Conservation (phyloP, 2,113 vertebrate species). For the Rhynchomys soricoides region DNA sequence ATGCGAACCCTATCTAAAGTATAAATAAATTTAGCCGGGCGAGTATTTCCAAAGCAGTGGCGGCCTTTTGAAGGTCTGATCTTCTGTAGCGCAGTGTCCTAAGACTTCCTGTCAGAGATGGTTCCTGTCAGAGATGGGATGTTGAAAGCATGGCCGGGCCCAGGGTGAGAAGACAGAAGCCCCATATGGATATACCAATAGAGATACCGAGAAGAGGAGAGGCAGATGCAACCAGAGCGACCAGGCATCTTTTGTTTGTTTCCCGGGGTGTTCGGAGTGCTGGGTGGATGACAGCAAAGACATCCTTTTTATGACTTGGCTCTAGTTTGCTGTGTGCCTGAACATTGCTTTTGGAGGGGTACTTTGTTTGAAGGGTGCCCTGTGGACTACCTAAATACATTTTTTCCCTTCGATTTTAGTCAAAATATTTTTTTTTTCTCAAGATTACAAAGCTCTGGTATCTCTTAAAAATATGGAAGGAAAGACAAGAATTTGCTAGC, state of each 20-base stretch:
- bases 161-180: background rate
- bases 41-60: constrained; percentile 57
- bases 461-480: background rate
- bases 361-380: background rate
- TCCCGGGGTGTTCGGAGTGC: background rate
- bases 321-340: background rate
- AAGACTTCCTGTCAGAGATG: background rate
- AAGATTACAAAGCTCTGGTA: background rate
- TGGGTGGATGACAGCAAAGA: background rate
- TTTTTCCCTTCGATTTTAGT: background rate
- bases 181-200: background rate
- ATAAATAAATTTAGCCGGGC: constrained; percentile 46
- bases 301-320: background rate
- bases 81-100: background rate
- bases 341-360: background rate
- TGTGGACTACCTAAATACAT: background rate
- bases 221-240: background rate
- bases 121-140: background rate
- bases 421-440: background rate
- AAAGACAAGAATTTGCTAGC: background rate
- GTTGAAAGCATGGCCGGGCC: background rate
- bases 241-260: background rate
- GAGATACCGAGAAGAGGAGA: background rate
- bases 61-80: background rate
- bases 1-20: constrained; percentile 56